Evolutionary conservation across 2,113 vertebrate genomes (phyloP), one percentile per base, ranked within the genome.

Genomic region (Pristiophorus japonicus): DNA sequence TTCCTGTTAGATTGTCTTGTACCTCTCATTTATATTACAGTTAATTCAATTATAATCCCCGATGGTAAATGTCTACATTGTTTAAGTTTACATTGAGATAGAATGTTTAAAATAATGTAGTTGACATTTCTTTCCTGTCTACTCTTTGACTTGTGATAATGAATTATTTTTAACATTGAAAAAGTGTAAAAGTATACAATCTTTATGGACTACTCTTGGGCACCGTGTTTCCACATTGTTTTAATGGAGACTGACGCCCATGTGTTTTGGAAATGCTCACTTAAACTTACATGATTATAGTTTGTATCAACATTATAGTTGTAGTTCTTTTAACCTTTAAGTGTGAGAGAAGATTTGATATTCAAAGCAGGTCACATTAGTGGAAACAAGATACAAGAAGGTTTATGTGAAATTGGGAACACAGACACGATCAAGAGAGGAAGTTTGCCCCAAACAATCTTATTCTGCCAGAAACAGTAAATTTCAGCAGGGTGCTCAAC

Each of bases 381-480:
- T 18, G 27, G 42, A 94, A 95, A 93, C 96, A 96, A 92, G 73
- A 95, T 59, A 70, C n/a, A 78, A 95, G 70, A 18, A 24, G 95
- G 51, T 95, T 96, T 96, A 95, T 75, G 96, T 95, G 96, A 95
- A 96, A 90, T 20, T 27, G 95, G 94, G 96, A 96, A 87, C 78
- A 20, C 20, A 18, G 51, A 84, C 30, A 59, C 1, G 65, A 27
- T 95, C 75, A 96, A 62, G 59, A 0, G 0, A n/a, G 62, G 92
- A 51, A 85, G n/a, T 45, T 20, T 95, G 95, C 96, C 94, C 67
- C 27, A 95, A 96, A 95, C 94, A 96, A 34, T 96, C 94, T 87
- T 95, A 59, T 96, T 95, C 95, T 96, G 95, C 96, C 96, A 97
- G 96, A 70, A 96, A 63, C 95, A 73, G 92, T 95, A 96, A 97